A percentile compares a stretch with the other conserved stretches of the same genome.
Evolutionary conservation across 2,113 vertebrate genomes (phyloP).

Genomic region (Oceanites oceanicus): DNA sequence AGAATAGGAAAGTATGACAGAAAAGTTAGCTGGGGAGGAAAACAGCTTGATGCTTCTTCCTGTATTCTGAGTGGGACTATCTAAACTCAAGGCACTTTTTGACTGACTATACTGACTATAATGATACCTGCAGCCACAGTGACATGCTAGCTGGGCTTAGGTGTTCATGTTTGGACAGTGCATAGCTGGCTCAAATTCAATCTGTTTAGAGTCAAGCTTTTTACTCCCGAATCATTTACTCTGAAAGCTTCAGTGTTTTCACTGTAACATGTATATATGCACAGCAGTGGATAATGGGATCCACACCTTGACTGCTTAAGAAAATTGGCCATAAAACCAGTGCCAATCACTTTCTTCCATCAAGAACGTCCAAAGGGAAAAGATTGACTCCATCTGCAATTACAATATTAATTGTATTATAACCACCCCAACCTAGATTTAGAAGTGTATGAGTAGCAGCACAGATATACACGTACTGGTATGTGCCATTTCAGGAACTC

Average conservation of each 20-base stretch:
- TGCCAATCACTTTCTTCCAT: not conserved
- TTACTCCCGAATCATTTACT: not conserved
- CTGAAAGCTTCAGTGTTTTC: not conserved
- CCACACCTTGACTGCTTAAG: not conserved
- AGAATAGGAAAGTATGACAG: not conserved
- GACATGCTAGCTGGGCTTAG: not conserved
- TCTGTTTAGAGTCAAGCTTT: not conserved
- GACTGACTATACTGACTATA: too few relatives aligned
- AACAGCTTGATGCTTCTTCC: not conserved
- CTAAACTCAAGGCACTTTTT: not conserved
- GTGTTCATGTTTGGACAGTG: not conserved
- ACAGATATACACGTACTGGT: not conserved
- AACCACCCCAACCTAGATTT: not conserved
- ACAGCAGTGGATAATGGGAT: not conserved
- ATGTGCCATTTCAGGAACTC: not conserved
- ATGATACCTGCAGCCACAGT: not conserved
- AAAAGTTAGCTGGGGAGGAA: not conserved
- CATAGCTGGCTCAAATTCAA: not conserved
- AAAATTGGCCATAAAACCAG: not conserved
- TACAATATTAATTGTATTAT: not conserved
- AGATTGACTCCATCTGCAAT: not conserved
- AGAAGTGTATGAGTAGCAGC: not conserved
- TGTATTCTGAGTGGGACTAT: not conserved
- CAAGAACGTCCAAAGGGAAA: not conserved
- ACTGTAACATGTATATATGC: not conserved